Base-by-base conservation (phyloP, 2,797 vertebrate species). In the Pseudomugil gertrudae region DNA sequence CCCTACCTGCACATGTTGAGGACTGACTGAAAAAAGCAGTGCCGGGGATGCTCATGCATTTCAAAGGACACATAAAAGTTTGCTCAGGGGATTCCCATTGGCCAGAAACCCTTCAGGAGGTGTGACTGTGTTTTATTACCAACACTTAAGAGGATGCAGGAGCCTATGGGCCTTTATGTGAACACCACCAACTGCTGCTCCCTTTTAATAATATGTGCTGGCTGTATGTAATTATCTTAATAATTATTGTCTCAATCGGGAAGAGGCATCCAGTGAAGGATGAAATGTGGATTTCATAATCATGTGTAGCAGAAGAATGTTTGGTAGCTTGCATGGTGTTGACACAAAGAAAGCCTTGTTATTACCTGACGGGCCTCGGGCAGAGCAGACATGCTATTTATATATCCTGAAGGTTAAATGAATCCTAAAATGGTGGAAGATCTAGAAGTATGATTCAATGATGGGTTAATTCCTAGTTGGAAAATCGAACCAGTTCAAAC, bases 161-260 rank as follows among this genome's bases (percentile, higher is more conserved):
- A 83, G 82, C 91, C 88, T 73, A 75, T n/a, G 56, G 89, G 86
- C 85, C 75, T 72, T 61, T 30, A 53, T 71, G 75, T 76, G 67
- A 76, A 68, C 71, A 76, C 64, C 50, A 57, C 68, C 67, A 21
- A 52, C 54, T 14, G 9, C 52, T 38, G 56, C 33, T 71, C 83
- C 84, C 88, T 82, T 89, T 83, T 93, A 94, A 94, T 93, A 84
- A 94, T 87, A 94, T 78, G 85, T 89, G 74, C 74, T 65, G 79
- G 50, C 74, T 80, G 69, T 88, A 35, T 87, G 89, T 88, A 89
- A 90, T 90, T 87, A 86, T 82, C 78, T 75, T 89, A 88, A 91
- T 93, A 90, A 93, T 92, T 78, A 90, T 90, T 57, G 63, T 85
- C 81, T 61, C 80, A 63, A 77, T 75, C 33, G 70, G 4, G 55